Evolutionary conservation across 2,113 vertebrate species (phyloP).

Genomic region (Lophius piscatorius): DNA sequence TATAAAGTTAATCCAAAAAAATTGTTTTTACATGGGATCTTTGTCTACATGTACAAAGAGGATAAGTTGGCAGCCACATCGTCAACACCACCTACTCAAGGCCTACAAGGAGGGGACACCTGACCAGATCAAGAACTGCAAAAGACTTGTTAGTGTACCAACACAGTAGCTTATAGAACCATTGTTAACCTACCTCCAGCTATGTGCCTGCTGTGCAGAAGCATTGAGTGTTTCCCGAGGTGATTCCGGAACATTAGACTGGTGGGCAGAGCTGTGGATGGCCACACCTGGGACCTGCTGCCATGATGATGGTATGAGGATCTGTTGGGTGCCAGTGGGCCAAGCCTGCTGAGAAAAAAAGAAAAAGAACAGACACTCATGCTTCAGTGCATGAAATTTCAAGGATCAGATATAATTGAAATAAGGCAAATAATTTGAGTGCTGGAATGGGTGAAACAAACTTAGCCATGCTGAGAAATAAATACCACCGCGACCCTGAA

Average conservation of each 20-base stretch:
- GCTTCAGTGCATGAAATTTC: conserved; percentile 9
- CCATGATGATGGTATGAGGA: conserved; percentile 96
- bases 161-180: no score
- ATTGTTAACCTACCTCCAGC: conserved; percentile 87
- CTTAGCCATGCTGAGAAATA: conserved; percentile 66
- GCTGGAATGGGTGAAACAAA: conserved; percentile 46
- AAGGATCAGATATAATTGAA: not conserved
- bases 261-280: conserved; percentile 90
- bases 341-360: conserved; percentile 88
- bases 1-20: no score
- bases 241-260: conserved; percentile 83
- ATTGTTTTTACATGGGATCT: no score
- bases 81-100: no score
- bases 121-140: no score
- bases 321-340: conserved; percentile 96
- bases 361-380: conserved; percentile 7
- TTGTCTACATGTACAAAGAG: no score
- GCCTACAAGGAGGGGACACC: no score
- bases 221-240: conserved; percentile 81
- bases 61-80: no score
- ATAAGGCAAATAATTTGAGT: not conserved
- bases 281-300: conserved; percentile 96
- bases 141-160: no score
- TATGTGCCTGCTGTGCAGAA: conserved; percentile 85
- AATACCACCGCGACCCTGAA: no score